phyloP scores from a whole-genome alignment of 2,797 vertebrate species.

The Prionace glauca region DNA sequence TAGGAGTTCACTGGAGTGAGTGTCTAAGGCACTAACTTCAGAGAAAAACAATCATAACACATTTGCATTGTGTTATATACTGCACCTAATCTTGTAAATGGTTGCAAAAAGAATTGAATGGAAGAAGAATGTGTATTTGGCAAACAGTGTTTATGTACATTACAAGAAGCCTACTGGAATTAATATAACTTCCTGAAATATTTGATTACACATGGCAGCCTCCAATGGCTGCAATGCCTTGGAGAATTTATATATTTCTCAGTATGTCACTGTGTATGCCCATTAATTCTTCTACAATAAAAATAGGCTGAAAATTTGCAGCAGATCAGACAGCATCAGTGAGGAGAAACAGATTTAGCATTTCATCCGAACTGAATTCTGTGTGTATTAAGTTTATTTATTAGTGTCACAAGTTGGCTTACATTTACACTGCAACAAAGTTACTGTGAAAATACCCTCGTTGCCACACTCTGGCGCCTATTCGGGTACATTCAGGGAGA shows the following conservation, averaged over 20 bases:
- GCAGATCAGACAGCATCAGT: neutral
- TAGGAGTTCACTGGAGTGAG: neutral
- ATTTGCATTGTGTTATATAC: neutral
- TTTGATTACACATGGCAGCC: neutral
- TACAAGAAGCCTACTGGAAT: neutral
- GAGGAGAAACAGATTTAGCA: neutral
- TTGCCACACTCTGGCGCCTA: too few species aligned
- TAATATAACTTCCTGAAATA: neutral
- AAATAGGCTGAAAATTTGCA: neutral
- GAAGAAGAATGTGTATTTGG: neutral
- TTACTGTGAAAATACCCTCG: too few species aligned
- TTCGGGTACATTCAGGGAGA: too few species aligned
- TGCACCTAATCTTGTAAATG: neutral
- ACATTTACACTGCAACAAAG: too few species aligned
- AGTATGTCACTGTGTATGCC: too few species aligned
- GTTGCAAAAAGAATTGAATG: neutral
- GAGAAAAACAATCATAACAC: neutral
- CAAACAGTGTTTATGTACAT: neutral
- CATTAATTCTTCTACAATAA: neutral
- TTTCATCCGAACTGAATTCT: neutral
- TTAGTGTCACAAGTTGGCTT: too few species aligned
- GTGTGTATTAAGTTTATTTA: neutral
- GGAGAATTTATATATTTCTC: neutral
- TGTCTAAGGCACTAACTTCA: neutral
- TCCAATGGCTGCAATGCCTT: neutral